Base-by-base conservation (phyloP, 2,797 vertebrate species). In the Falco cherrug region DNA sequence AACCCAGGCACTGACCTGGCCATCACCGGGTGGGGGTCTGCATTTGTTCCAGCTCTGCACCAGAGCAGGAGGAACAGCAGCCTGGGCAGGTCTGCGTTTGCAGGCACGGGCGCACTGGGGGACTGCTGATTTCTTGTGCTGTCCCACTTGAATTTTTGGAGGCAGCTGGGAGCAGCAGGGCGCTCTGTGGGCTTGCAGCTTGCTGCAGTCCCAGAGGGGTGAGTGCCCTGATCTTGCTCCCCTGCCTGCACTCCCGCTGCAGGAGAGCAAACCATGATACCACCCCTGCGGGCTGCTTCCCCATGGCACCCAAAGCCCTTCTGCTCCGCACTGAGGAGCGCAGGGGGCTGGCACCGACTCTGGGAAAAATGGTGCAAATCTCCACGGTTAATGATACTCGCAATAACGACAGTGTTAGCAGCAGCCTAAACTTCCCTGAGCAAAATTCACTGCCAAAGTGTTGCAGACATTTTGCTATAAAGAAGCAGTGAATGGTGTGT, bases 251-350 rank as follows among this genome's bases (percentile, higher is more conserved):
- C 17, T 45, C 39, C 17, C 13, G 0, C 35, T 6, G 43, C 25
- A 45, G 84, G 26, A 29, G 21, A 13, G 35, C 3, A 2, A 37
- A 6, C 19, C 3, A 0, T 28, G 37, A 19, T 10, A 11, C 7
- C 31, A 22, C 31, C 17, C 31, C 67, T 3, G 2, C 2, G n/a
- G 67, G 67, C 60, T 54, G 51, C 39, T 18, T 41, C n/a, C 51
- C 31, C 33, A 6, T 0, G 1, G 39, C 60, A 37, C 45, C 43
- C 43, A 2, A 35, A 17, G 65, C 39, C n/a, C 45, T 41, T 28
- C 54, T 0, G 2, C 19, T 26, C 11, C 43, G 26, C 22, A 12
- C 39, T 0, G 17, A n/a, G 50, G 26, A 48, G 15, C 3, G 0
- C n/a, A 5, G 64, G 65, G n/a, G 13, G 73, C 74, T 74, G 84